Percentiles rank a stretch among this genome's conserved stretches.
phyloP scores from a whole-genome alignment of 2,797 vertebrate genomes.

The Sciurus vulgaris region DNA sequence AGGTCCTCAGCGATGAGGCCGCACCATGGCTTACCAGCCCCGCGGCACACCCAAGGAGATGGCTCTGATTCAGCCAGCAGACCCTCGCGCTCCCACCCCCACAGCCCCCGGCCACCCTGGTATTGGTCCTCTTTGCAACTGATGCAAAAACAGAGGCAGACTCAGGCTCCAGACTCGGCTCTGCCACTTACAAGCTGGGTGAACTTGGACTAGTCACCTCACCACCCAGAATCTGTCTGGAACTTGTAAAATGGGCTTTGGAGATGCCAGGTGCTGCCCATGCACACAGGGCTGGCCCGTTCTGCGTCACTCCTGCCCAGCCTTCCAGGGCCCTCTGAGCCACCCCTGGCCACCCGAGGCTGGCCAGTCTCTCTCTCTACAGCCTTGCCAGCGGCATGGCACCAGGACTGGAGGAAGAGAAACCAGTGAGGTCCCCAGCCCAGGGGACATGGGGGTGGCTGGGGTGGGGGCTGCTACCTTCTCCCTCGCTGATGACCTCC shows the following conservation, averaged over 20 bases:
- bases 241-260: background rate
- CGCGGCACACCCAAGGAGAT: background rate
- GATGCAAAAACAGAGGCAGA: background rate
- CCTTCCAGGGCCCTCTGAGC: background rate
- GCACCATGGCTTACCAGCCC: background rate
- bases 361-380: background rate
- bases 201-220: too few species aligned
- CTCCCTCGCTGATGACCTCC: conserved; percentile 90
- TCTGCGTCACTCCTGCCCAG: background rate
- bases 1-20: background rate
- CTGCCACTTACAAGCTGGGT: background rate
- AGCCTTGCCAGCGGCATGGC: accelerated
- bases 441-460: conserved; percentile 72
- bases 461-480: conserved; percentile 88
- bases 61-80: background rate
- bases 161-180: background rate
- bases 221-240: background rate
- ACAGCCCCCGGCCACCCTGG: accelerated
- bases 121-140: background rate
- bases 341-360: background rate
- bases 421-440: background rate
- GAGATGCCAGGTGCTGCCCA: background rate
- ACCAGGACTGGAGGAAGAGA: background rate
- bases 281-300: accelerated
- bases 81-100: too few species aligned